These are phyloP conservation scores for Mycalesis mineus DNA, from an alignment of 2,888 invertebrate species.

Conservation along the genomic window DNA sequence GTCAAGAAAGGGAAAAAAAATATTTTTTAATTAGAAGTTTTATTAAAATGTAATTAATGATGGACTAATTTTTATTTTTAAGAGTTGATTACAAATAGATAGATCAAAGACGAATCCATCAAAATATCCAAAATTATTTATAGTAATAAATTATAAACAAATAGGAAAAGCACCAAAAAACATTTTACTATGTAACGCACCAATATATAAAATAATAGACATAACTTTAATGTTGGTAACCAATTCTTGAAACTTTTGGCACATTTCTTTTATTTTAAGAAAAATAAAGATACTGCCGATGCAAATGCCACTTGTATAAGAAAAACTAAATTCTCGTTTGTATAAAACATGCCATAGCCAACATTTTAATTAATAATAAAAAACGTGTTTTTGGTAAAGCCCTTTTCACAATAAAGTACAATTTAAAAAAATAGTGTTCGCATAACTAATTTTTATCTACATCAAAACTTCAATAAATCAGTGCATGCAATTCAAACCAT, in stretches of 20 bases:
- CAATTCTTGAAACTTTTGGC: slow-evolving; percentile 12
- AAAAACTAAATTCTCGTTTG: background rate
- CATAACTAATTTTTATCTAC: background rate
- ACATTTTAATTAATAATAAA: background rate
- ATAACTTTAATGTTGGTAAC: background rate
- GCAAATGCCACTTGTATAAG: background rate
- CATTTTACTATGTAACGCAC: background rate
- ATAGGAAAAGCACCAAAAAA: slow-evolving; percentile 7
- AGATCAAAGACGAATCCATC: background rate
- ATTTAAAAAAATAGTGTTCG: background rate
- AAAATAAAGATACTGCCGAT: background rate
- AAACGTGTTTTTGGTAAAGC: background rate
- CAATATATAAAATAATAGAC: background rate
- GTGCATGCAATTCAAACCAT: background rate
- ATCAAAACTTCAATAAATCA: background rate
- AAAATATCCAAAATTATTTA: background rate
- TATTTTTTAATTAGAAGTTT: too few relatives aligned
- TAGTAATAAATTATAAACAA: background rate
- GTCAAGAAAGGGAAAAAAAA: too few relatives aligned
- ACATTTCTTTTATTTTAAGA: background rate
- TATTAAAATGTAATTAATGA: too few relatives aligned
- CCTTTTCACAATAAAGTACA: background rate
- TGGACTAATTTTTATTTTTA: too few relatives aligned
- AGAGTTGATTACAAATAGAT: too few relatives aligned
- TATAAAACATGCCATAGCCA: background rate